Evolutionary conservation across 2,113 vertebrate genomes (phyloP).

Genomic region (Microcebus ravelobensis): DNA sequence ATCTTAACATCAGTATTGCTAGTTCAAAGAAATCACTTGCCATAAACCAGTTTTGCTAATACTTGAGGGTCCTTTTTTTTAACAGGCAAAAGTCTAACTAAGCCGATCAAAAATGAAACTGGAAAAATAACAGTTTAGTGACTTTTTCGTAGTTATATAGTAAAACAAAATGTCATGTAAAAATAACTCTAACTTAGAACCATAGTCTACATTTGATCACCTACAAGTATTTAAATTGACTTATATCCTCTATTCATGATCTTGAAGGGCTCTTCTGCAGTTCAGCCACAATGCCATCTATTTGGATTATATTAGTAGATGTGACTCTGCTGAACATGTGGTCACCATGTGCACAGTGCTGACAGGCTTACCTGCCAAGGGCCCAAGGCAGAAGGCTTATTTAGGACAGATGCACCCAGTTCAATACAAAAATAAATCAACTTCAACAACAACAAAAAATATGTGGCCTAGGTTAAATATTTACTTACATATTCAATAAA

Average conservation of each 20-base stretch:
- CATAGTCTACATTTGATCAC: neutral
- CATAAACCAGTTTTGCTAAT: neutral
- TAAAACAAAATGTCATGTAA: neutral
- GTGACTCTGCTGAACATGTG: neutral
- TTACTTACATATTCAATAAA: constrained; percentile 29
- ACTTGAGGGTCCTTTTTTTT: neutral
- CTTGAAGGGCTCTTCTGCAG: neutral
- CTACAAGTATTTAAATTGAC: neutral
- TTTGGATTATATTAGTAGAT: neutral
- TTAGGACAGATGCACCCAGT: neutral
- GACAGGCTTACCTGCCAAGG: neutral
- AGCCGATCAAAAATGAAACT: neutral
- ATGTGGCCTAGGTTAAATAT: neutral
- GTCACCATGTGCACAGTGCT: neutral
- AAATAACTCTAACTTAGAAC: neutral
- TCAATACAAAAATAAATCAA: constrained; percentile 5
- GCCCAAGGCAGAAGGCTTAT: neutral
- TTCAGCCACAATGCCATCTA: neutral
- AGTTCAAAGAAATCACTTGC: constrained; percentile 4
- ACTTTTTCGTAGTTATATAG: neutral
- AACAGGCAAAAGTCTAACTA: neutral
- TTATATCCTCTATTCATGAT: neutral
- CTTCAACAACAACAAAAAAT: neutral
- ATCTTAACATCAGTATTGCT: neutral
- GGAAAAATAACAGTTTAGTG: neutral